Base-by-base conservation (phyloP, 2,888 invertebrate genomes). In the Bombylius major region DNA sequence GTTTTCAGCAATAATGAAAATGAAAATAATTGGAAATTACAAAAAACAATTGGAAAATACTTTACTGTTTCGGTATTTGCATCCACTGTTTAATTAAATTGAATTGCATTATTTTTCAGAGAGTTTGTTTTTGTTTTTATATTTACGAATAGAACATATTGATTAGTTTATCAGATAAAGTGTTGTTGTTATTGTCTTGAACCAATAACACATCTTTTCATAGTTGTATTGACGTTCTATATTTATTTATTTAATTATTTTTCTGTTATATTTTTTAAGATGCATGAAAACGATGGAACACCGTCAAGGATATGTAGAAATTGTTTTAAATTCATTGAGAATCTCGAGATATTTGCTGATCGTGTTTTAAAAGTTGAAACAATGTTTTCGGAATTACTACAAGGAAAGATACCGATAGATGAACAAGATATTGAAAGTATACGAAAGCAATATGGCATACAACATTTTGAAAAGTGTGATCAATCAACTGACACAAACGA, bases 1-100 rank as follows among this genome's bases (percentile, higher is more conserved):
- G 11, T 51, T 32, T 54, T 50, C 33, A 23, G 54, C 23, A 50
- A 58, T 32, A 42, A 52, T 14, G 56, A 56, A 50, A 42, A 1
- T 42, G 11, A 42, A 4, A 11, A 42, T 11, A 11, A 42, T 42
- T 8, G 11, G 12, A 11, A 42, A 11, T 42, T 42, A 42, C 11
- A 42, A 4, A 42, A 11, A 42, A 42, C 12, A 42, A 42, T 42
- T 11, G 4, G 8, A 11, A 42, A 42, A 42, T 42, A 42, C 11
- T 42, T 42, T 42, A 8, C 8, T 4, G 11, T 42, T 11, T 11
- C 39, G 8, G 39, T 42, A 42, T 11, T 5, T 42, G 1, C 1
- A 42, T 11, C 8, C 1, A 3, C 1, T 11, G 7, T 42, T 1
- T 8, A 7, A 7, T 36, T 7, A 7, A 8, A 5, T 7, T 36